phyloP scores from a whole-genome alignment of 2,797 vertebrate genomes.

The Crocidura indochinensis region DNA sequence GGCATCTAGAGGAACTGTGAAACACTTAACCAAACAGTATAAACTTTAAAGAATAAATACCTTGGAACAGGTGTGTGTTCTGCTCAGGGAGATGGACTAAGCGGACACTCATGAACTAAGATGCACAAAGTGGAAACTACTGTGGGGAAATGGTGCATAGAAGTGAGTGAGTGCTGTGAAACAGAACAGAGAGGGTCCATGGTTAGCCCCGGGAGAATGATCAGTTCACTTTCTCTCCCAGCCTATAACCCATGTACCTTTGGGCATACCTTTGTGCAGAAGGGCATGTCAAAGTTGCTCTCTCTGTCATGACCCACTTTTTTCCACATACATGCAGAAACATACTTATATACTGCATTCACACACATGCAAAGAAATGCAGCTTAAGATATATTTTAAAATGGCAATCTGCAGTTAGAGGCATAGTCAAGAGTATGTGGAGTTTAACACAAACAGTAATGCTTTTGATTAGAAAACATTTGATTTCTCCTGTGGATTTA shows the following conservation, averaged over 20 bases:
- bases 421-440: background rate
- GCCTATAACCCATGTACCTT: background rate
- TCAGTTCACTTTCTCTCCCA: background rate
- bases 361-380: background rate
- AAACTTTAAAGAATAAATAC: background rate
- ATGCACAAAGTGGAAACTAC: background rate
- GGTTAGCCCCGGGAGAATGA: background rate
- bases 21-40: background rate
- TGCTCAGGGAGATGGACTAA: background rate
- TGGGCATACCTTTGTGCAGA: too few species aligned
- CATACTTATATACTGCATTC: background rate
- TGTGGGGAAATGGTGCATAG: background rate
- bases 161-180: background rate
- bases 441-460: conserved; percentile 57
- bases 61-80: background rate
- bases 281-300: background rate
- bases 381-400: conserved; percentile 74
- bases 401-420: conserved; percentile 65
- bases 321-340: background rate
- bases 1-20: background rate
- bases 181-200: background rate
- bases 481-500: background rate
- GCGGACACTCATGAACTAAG: background rate
- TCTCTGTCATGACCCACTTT: background rate
- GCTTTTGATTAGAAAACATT: conserved; percentile 74